Conservation (phyloP, 2,113 vertebrate genomes). For the Malurus alboscapulatus region DNA sequence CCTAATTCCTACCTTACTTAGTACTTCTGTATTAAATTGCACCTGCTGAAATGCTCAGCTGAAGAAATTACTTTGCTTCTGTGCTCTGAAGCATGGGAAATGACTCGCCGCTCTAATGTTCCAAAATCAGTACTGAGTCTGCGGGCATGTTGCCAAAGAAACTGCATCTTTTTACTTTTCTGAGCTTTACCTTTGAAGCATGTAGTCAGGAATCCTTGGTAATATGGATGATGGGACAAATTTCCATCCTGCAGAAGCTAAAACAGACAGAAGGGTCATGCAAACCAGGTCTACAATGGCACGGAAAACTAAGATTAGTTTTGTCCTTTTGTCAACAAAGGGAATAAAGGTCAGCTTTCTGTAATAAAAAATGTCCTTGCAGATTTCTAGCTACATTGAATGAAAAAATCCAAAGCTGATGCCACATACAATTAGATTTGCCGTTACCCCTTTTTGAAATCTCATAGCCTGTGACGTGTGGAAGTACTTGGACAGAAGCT, state of each 20-base stretch:
- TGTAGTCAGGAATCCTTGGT: background rate
- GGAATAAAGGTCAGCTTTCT: background rate
- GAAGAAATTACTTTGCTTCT: background rate
- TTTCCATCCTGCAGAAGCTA: background rate
- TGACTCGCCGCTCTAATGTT: background rate
- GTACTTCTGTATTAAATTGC: background rate
- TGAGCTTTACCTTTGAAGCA: background rate
- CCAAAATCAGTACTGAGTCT: background rate
- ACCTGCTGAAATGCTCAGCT: background rate
- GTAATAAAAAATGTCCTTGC: background rate
- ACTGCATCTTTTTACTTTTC: background rate
- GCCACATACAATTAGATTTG: background rate
- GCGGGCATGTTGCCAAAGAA: background rate
- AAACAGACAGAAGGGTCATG: background rate
- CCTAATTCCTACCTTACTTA: background rate
- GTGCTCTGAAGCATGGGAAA: background rate
- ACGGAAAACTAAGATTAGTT: background rate
- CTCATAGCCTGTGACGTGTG: background rate
- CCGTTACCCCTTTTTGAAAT: background rate
- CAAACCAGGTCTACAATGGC: background rate
- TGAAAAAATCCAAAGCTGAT: background rate
- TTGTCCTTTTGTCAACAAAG: background rate
- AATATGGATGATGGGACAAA: background rate
- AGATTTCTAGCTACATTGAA: background rate
- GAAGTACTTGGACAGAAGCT: background rate